Evolutionary conservation across 92 coral and sea anemone genomes (phyloP).

Genomic region (Palythoa grandiflora): DNA sequence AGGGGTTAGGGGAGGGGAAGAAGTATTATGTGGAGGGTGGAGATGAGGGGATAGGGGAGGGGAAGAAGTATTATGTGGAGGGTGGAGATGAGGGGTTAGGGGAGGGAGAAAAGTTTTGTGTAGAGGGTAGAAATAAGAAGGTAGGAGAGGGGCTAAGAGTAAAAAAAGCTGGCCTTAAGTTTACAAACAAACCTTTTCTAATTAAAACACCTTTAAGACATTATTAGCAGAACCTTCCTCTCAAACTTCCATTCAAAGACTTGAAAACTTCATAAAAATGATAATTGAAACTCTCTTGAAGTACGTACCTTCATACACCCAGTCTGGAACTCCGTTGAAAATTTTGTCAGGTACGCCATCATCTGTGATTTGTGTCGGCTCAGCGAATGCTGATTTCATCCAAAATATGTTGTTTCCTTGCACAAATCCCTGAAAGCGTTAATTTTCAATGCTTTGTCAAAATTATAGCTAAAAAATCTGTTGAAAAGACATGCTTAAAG

Average conservation of each 20-base stretch:
- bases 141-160: not conserved
- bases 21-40: not conserved
- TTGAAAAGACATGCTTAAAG: not conserved
- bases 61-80: not conserved
- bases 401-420: constrained; percentile 88
- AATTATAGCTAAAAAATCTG: not conserved
- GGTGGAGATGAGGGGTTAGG: not conserved
- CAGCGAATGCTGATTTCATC: constrained; percentile 49
- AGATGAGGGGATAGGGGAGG: not conserved
- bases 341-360: constrained; percentile 81
- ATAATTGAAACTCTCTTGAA: not conserved
- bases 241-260: not conserved
- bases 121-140: not conserved
- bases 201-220: too few species aligned
- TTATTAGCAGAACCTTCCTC: not conserved
- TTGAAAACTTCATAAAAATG: not conserved
- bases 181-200: too few species aligned
- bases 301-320: constrained; percentile 94
- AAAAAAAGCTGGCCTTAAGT: not conserved
- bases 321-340: constrained; percentile 96
- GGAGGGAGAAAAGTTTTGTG: not conserved
- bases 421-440: constrained; percentile 70
- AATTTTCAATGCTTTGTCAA: not conserved
- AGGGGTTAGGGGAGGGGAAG: too few species aligned
- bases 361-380: constrained; percentile 54